A percentile compares a stretch with the other conserved stretches of the same genome.
Conservation (phyloP, 2,113 vertebrate genomes). For the Climacteris rufus region DNA sequence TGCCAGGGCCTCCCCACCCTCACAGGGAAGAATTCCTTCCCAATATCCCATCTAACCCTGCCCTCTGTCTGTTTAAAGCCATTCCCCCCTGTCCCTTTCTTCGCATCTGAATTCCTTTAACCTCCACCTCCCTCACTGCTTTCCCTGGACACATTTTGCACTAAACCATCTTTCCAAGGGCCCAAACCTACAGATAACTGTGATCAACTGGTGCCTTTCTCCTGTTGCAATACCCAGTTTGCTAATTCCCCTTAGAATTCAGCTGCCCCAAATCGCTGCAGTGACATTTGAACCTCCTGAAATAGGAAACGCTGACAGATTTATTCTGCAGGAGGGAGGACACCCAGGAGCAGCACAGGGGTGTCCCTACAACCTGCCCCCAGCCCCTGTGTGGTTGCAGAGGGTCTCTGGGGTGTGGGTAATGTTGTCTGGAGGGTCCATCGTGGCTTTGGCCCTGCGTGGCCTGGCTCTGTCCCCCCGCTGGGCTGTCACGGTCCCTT, state of each 20-base stretch:
- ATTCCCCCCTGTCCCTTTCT: neutral
- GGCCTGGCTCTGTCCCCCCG: neutral
- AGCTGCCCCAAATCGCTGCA: neutral
- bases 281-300: neutral
- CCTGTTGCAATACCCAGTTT: neutral
- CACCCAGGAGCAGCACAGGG: rapidly evolving
- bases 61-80: neutral
- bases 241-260: neutral
- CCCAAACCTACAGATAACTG: neutral
- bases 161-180: neutral
- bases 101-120: neutral
- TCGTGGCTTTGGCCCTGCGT: neutral
- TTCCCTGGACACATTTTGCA: neutral
- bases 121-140: neutral
- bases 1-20: neutral
- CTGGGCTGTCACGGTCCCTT: neutral
- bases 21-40: neutral
- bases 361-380: neutral
- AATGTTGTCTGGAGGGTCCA: neutral
- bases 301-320: neutral
- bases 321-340: neutral
- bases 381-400: neutral
- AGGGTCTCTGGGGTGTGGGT: neutral
- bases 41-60: neutral
- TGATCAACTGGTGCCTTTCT: neutral